These are phyloP conservation scores for Physocephala rufipes DNA, from an alignment of 2,888 invertebrate species.

Conservation along the genomic window DNA sequence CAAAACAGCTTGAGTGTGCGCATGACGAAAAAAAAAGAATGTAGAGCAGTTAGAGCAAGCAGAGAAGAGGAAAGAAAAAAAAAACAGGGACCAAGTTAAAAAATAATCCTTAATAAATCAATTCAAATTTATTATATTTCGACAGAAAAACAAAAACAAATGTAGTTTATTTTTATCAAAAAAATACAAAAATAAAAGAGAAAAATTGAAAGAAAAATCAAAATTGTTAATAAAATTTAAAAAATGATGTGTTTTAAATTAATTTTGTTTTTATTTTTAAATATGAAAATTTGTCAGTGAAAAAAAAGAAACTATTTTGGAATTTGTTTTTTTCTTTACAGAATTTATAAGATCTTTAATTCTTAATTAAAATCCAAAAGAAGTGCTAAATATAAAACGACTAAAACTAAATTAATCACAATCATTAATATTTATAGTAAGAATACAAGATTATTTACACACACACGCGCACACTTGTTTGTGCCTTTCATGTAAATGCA, in stretches of 20 bases:
- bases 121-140: background rate
- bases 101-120: background rate
- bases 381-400: background rate
- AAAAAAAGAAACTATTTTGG: no score
- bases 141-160: background rate
- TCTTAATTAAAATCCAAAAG: no score
- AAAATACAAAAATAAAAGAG: slow-evolving; percentile 9
- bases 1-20: background rate
- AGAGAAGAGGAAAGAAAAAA: background rate
- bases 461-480: no score
- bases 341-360: background rate
- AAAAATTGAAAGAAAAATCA: slow-evolving; percentile 24
- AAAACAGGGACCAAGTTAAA: no score
- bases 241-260: background rate
- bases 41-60: background rate
- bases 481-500: no score
- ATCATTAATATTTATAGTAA: no score
- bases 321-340: background rate
- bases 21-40: slow-evolving; percentile 1
- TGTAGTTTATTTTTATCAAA: background rate
- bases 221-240: background rate
- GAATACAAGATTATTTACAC: no score
- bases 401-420: no score
- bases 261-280: background rate
- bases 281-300: background rate